Conservation (phyloP, 30 jellyfish, hydroid and myxozoan species). For the Turritopsis rubra region DNA sequence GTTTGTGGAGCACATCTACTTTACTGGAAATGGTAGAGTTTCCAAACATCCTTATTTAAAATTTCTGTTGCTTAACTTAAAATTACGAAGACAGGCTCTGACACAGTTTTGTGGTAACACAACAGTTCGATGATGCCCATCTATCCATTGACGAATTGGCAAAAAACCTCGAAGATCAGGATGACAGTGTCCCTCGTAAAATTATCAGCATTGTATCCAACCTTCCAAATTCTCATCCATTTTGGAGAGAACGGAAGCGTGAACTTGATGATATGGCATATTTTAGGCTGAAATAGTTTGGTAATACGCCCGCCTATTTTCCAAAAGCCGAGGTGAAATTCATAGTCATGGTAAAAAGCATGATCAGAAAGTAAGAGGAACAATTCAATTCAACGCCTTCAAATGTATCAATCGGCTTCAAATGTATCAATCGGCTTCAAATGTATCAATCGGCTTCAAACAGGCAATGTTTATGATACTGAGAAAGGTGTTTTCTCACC, state of each 20-base stretch:
- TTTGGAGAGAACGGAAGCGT: neutral
- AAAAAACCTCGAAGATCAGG: neutral
- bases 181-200: neutral
- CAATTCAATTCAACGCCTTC: neutral
- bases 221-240: neutral
- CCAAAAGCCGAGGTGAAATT: too few relatives aligned
- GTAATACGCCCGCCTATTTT: neutral
- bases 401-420: neutral
- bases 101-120: too few relatives aligned
- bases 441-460: neutral
- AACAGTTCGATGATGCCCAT: too few relatives aligned
- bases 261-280: neutral
- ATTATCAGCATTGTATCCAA: neutral
- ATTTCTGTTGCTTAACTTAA: too few relatives aligned
- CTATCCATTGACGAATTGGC: neutral
- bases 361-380: neutral
- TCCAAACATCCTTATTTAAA: too few relatives aligned
- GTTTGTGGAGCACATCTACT: neutral
- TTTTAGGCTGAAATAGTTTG: neutral
- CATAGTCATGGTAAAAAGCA: neutral
- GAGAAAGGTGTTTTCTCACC: neutral
- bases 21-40: neutral
- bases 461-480: neutral
- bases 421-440: neutral
- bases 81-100: too few relatives aligned